Conservation (phyloP, 2,113 vertebrate species). For the Tetraodon nigroviridis region DNA sequence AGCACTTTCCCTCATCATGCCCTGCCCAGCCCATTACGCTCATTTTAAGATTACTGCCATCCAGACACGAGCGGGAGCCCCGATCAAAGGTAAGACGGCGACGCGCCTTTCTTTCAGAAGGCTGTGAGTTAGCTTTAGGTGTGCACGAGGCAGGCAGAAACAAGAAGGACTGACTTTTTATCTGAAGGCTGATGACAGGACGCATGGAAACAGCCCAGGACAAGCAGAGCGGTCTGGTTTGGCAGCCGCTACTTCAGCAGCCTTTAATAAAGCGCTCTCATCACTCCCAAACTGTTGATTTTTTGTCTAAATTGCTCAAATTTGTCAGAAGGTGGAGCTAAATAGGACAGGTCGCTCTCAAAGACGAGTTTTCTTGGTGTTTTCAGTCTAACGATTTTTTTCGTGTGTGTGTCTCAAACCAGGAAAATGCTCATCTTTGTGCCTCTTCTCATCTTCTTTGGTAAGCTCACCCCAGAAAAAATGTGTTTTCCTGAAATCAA, state of each 20-base stretch:
- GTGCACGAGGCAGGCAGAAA: not conserved
- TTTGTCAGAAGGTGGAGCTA: not conserved
- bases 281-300: too few relatives aligned
- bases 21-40: conserved; percentile 9
- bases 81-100: conserved; percentile 19
- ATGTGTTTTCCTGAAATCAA: not conserved
- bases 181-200: not conserved
- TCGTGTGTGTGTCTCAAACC: conserved; percentile 15
- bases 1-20: conserved; percentile 19
- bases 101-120: not conserved
- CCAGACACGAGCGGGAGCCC: not conserved
- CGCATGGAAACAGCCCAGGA: not conserved
- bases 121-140: not conserved
- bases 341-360: not conserved
- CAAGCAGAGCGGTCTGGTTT: too few relatives aligned
- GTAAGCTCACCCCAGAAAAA: conserved; percentile 18
- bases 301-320: too few relatives aligned
- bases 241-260: too few relatives aligned
- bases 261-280: too few relatives aligned
- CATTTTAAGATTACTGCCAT: conserved; percentile 11
- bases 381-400: not conserved
- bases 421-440: conserved; percentile 29
- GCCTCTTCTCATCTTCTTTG: conserved; percentile 25
- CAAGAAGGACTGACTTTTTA: not conserved
- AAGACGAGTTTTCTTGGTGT: not conserved